Conservation (phyloP, 2,888 invertebrate genomes). For the Tetheella fluctuosa region DNA sequence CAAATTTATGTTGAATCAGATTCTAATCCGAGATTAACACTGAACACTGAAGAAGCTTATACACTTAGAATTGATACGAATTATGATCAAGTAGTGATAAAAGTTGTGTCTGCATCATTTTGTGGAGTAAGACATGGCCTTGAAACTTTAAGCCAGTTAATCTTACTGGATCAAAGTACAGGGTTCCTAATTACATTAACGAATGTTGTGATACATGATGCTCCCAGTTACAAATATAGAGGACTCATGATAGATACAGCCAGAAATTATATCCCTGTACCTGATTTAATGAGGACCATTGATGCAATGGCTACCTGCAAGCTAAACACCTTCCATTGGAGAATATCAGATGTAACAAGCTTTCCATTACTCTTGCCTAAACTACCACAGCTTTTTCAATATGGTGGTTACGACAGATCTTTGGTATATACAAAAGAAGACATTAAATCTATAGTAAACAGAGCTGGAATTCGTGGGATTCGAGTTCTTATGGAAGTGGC, state of each 20-base stretch:
- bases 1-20: conserved; percentile 81
- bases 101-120: conserved; percentile 84
- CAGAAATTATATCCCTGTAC: conserved; percentile 92
- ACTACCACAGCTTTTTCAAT: conserved; percentile 88
- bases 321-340: conserved; percentile 96
- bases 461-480: conserved; percentile 90
- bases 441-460: conserved; percentile 88
- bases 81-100: conserved; percentile 73
- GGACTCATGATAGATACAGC: conserved; percentile 96
- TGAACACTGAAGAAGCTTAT: conserved; percentile 90
- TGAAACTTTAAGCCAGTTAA: conserved; percentile 89
- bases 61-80: conserved; percentile 81
- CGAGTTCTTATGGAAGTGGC: conserved; percentile 94
- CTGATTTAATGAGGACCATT: conserved; percentile 88
- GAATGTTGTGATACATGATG: conserved; percentile 87
- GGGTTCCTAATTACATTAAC: conserved; percentile 85
- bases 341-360: conserved; percentile 93
- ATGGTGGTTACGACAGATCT: conserved; percentile 92
- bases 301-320: conserved; percentile 94
- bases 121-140: conserved; percentile 90
- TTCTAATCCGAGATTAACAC: conserved; percentile 81
- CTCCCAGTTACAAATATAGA: conserved; percentile 90
- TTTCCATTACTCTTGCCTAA: conserved; percentile 91
- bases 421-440: conserved; percentile 88
- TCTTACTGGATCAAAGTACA: conserved; percentile 88